Evolutionary conservation across 2,113 vertebrate species (phyloP), one percentile per base, ranked within the genome.

Genomic region (Takifugu flavidus): DNA sequence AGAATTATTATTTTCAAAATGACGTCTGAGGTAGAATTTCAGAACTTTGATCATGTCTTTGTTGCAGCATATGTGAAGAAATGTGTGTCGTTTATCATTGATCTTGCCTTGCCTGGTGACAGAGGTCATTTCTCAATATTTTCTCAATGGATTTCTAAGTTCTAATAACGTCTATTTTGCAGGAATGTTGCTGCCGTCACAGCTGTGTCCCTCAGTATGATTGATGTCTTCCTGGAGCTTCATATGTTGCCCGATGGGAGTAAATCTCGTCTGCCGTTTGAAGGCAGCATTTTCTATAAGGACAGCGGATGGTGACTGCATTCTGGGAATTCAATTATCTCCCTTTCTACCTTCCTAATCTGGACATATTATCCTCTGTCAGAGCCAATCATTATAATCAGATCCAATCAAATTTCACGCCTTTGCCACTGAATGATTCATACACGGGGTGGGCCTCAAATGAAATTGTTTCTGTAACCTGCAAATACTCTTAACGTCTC

Each of bases 291-390:
- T 26, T 15, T 53, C 63, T 28, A 27, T 52, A 64, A 68, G 27
- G 59, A 70, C 49, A 26, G 53, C 59, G 62, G 31, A 34, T 46
- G 20, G 25, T 52, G 70, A 75, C 60, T 47, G 63, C 65, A 62
- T 65, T 65, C 61, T 62, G 55, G 53, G 50, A 71, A 86, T 84
- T 72, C 29, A 81, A 70, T 85, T 82, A 75, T 3, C 53, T 67
- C 77, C 67, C 65, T 70, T 73, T 78, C 45, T 28, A 75, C 65
- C 59, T 54, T 65, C 67, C 61, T n/a, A 31, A 43, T 28, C 28
- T 49, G 60, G 59, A 69, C 49, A 56, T 66, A 67, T 84, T 77
- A 58, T 49, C 49, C 56, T 68, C 72, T 71, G 76, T 78, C 82
- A 76, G 56, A 60, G 49, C 45, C 62, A 78, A 63, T 85, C 62